phyloP scores from a whole-genome alignment of 2,113 vertebrate species.

The Gymnorhina tibicen region DNA sequence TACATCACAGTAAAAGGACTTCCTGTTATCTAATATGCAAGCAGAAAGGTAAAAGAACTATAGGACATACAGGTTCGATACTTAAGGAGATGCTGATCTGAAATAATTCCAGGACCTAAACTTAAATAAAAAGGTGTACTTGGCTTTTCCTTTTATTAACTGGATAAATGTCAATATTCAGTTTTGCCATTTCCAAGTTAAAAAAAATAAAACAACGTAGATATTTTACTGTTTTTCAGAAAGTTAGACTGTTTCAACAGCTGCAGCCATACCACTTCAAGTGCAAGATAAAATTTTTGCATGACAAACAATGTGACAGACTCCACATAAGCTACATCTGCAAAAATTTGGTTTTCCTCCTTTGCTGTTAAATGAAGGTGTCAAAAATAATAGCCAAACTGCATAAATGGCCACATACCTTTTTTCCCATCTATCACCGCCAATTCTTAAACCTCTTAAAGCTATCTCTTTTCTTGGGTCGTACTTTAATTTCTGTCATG shows the following conservation, averaged over 20 bases:
- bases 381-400: neutral
- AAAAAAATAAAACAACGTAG: neutral
- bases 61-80: accelerated
- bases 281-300: neutral
- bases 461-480: neutral
- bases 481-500: neutral
- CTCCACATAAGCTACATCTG: neutral
- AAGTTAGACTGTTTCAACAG: neutral
- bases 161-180: neutral
- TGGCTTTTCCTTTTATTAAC: neutral
- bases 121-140: neutral
- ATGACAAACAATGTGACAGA: neutral
- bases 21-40: neutral
- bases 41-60: neutral
- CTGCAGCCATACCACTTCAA: neutral
- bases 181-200: neutral
- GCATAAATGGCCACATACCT: neutral
- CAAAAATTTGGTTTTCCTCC: neutral
- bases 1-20: neutral
- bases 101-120: neutral
- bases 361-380: neutral
- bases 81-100: neutral
- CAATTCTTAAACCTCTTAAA: neutral
- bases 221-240: neutral
- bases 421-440: neutral